Conservation (phyloP, 2,888 invertebrate species). For the Pyrrhosoma nymphula region DNA sequence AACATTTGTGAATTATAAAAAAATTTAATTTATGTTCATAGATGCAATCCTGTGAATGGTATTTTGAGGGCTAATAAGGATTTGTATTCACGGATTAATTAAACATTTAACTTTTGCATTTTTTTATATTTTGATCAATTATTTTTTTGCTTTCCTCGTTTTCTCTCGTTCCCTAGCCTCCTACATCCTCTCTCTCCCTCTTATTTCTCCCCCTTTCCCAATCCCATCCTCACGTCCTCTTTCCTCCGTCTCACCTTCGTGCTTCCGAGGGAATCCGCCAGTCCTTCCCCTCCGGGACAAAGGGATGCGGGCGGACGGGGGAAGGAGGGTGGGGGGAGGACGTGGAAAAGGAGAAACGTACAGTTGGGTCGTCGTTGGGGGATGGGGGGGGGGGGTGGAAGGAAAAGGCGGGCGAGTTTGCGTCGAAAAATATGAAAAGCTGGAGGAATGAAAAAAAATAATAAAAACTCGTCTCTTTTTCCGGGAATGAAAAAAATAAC, state of each 20-base stretch:
- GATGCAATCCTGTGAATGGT: no score
- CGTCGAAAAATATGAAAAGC: constrained; percentile 21
- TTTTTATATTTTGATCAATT: no score
- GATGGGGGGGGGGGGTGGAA: not conserved
- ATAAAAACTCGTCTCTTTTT: not conserved
- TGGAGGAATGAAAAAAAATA: not conserved
- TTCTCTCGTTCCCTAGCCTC: not conserved
- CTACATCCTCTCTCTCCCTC: not conserved
- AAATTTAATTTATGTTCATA: no score
- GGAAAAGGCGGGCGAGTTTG: not conserved
- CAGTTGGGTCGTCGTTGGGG: not conserved
- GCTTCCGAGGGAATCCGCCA: not conserved
- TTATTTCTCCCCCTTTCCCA: not conserved
- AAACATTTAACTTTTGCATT: no score
- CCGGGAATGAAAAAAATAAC: constrained; percentile 25
- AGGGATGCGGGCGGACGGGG: not conserved
- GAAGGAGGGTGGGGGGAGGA: not conserved
- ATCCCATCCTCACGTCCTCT: not conserved
- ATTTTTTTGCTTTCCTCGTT: not conserved
- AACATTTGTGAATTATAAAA: no score
- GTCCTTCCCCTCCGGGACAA: constrained; percentile 4
- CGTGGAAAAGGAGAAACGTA: not conserved
- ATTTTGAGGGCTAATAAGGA: no score
- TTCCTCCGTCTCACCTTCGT: not conserved
- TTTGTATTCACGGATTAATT: no score